Evolutionary conservation across 2,113 vertebrate genomes (phyloP), one percentile per base, ranked within the genome.

Genomic region (Illadopsis cleaveri): DNA sequence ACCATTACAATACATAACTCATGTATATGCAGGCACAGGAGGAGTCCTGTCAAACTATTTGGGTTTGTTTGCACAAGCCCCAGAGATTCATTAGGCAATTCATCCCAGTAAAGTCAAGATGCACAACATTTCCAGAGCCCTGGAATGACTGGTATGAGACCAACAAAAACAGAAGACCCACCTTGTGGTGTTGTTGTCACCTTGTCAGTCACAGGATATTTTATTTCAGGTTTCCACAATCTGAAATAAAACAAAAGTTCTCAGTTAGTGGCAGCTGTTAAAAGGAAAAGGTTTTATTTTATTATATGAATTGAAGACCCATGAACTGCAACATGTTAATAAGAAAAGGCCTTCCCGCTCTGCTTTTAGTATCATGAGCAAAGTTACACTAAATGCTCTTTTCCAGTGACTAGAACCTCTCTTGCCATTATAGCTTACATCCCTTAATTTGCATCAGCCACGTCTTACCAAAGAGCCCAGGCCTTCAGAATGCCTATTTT

Each of bases 211-310:
- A 85, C 68, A 76, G 65, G 45, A 70, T 83, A 82, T 14, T 61
- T 89, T 73, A 94, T 48, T 75, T 96, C 83, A 84, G 77, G 75
- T 91, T 93, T 95, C 92, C 89, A 76, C 88, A 96, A 82, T 68
- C 98, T 98, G 87, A 96, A 98, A 98, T 47, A 93, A 92, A 97
- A 71, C 44, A 54, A 79, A 95, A 95, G 7, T 16, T 53, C 28
- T 62, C 35, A 12, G 56, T 97, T 81, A 97, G 73, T 51, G 54
- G 82, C 82, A 87, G 51, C 53, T 89, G 7, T 62, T 86, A 38
- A 82, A 86, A 44, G 27, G 19, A 24, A 62, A 57, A 22, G 8
- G 5, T 85, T 23, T 33, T 6, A 4, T 66, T 86, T 64, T 40
- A 61, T 37, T 81, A 35, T 30, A 86, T 48, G 1, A 62, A 75